Percentiles rank a stretch among this genome's conserved stretches.
Conservation (phyloP, 2,113 vertebrate species). For the Pteruthius melanotis region DNA sequence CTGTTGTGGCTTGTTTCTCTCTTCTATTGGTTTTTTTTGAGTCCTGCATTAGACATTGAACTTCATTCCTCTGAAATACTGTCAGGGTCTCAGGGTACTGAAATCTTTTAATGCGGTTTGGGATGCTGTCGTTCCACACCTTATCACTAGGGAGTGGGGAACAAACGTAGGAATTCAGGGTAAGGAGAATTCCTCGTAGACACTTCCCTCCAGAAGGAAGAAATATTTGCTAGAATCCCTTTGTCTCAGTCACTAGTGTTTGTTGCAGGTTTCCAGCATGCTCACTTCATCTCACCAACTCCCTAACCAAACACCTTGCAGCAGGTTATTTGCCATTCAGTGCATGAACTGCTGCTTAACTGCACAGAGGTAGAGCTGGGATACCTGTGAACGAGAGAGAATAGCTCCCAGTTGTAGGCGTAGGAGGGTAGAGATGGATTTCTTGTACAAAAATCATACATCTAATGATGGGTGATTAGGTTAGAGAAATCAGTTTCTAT, state of each 20-base stretch:
- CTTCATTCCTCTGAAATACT: background rate
- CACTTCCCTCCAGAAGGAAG: background rate
- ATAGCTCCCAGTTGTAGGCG: background rate
- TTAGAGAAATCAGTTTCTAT: background rate
- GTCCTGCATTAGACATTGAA: background rate
- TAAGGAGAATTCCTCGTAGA: background rate
- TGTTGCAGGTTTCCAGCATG: background rate
- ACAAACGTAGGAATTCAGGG: background rate
- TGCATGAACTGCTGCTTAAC: background rate
- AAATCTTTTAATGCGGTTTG: background rate
- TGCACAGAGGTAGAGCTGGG: background rate
- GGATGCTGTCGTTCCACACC: background rate
- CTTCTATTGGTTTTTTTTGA: background rate
- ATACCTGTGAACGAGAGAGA: background rate
- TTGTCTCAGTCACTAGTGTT: background rate
- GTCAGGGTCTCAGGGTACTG: background rate
- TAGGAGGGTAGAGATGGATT: background rate
- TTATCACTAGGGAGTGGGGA: background rate
- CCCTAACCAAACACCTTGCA: background rate
- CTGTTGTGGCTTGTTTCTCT: background rate
- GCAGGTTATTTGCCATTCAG: background rate
- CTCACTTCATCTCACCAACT: background rate
- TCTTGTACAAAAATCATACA: background rate
- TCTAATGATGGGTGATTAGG: background rate
- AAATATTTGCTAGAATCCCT: background rate